Base-by-base conservation (phyloP, 2,888 invertebrate genomes). In the Silvanus unidentatus region DNA sequence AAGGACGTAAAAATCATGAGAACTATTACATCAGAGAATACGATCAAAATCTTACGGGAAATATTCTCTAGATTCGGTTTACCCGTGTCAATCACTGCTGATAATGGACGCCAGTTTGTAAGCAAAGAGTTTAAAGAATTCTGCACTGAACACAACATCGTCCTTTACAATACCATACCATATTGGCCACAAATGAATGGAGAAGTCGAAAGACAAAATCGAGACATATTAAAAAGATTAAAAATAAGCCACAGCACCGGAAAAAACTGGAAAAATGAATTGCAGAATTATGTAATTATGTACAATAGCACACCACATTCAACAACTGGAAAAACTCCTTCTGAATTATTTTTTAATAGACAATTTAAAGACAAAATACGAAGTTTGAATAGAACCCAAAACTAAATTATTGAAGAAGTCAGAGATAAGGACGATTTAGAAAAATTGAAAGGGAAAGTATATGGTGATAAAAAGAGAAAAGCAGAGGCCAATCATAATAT, bases 241-340 rank as follows among this genome's bases (percentile, higher is more conserved):
- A 49, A 44, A 36, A 39, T 44, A 6, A 43, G 43, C 13, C 42
- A 39, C 39, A 35, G 16, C 10, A 11, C 39, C 9, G 39, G 35
- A 34, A 39, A 16, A 15, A 35, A 44, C 15, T 42, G 44, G 44
- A 44, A 16, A 42, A 9, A 35, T 27, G 45, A 48, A 11, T 11
- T 48, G 12, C 11, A 35, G 13, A 29, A 48, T 28, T 48, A 48
- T 39, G 16, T 46, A 35, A 38, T 43, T 14, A 46, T 49, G 49
- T 49, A 43, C 35, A 48, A 45, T 16, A 42, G 42, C 42, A 47
- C 47, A 15, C 59, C 58, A n/a, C 60, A 62, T 42, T 47, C 58
- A n/a, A 49, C 45, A 16, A 60, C 61, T 27, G 48, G 52, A 5
- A 54, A 51, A 42, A 46, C 59, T 5, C 60, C 60, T 27, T 34